Evolutionary conservation across 2,888 invertebrate species (phyloP), one percentile per base, ranked within the genome.

Genomic region (Agrochola lychnidis): DNA sequence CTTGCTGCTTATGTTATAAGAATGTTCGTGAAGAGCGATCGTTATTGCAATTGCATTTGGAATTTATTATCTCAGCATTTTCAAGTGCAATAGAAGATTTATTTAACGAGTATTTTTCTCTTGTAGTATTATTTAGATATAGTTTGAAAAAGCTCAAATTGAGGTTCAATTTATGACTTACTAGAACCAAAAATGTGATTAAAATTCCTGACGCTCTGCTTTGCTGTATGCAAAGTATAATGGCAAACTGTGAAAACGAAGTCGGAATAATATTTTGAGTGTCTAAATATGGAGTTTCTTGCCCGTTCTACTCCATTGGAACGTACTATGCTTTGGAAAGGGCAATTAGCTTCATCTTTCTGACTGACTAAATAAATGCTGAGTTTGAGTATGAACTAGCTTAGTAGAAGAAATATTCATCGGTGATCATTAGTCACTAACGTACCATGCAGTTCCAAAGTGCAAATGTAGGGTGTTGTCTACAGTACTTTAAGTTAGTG

Each of bases 81-180:
- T n/a, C 40, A 59, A 76, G 25, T 61, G 51, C 36, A 69, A 19
- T 61, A 53, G 53, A 69, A 53, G 25, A 61, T 36, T 79, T 22
- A 61, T 25, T 42, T 78, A 69, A 61, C 51, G 51, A 68, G 22
- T 5, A 6, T 42, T 30, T 78, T 68, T 67, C 30, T 42, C 6
- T 0, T 59, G 4, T 61, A 76, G 19, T 25, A 56, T 57, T 5
- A 48, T 22, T 77, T 40, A 5, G 16, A 16, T 30, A 40, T 48
- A 16, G 16, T 5, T 48, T 42, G n/a, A n/a, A 30, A 19, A 70
- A 57, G 16, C 19, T 56, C 1, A 4, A 73, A 42, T 53, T 62
- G n/a, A 6, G 16, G 4, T 36, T 45, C 1, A 10, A 9, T 70
- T 45, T 14, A 42, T 63, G 5, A 45, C 62, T 40, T 4, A 42